phyloP scores from a whole-genome alignment of 1,140 invertebrate species.

The Telenomus remus region DNA sequence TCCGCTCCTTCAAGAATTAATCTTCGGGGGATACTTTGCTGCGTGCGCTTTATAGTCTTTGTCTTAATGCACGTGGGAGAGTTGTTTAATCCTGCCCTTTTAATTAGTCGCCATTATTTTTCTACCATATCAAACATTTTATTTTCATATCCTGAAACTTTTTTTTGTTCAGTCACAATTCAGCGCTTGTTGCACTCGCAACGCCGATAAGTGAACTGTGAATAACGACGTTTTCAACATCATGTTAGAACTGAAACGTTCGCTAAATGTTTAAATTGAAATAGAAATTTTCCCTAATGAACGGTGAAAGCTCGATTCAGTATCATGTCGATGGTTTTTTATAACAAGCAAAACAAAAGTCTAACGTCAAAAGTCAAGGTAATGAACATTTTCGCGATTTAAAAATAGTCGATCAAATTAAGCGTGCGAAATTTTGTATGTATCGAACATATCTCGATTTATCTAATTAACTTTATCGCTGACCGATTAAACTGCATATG shows the following conservation, averaged over 20 bases:
- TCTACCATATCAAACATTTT: no score
- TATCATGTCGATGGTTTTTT: slow-evolving; percentile 42
- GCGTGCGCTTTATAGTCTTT: slow-evolving; percentile 19
- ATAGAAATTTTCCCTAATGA: slow-evolving; percentile 49
- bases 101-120: no score
- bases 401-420: no score
- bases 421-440: no score
- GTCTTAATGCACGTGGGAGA: slow-evolving; percentile 2
- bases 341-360: slow-evolving; percentile 15
- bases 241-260: slow-evolving; percentile 9
- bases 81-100: neutral
- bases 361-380: no score
- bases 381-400: no score
- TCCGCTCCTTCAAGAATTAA: slow-evolving; percentile 43
- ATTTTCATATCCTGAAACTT: no score
- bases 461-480: no score
- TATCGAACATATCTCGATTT: no score
- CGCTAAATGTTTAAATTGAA: slow-evolving; percentile 37
- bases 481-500: slow-evolving; percentile 8
- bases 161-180: no score
- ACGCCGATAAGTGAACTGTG: no score
- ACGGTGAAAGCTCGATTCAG: slow-evolving; percentile 45
- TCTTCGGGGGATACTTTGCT: slow-evolving; percentile 27
- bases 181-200: no score
- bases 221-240: slow-evolving; percentile 35